phyloP scores from a whole-genome alignment of 2,113 vertebrate genomes.

The Silurus meridionalis region DNA sequence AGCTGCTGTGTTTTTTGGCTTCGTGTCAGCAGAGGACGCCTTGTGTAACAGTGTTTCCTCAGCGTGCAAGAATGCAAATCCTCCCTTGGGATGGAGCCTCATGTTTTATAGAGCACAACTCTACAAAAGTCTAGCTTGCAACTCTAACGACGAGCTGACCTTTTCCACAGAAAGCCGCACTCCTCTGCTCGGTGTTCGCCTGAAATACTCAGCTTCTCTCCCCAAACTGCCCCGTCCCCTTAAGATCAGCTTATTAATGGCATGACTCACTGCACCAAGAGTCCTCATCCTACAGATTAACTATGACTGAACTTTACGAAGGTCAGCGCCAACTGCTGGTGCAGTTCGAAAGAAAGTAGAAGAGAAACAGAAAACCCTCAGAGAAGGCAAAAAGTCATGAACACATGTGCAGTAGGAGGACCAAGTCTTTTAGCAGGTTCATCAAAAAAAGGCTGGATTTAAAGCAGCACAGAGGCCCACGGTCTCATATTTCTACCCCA shows the following conservation, averaged over 20 bases:
- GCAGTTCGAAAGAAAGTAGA: slow-evolving; percentile 4
- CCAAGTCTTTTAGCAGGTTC: slow-evolving; percentile 18
- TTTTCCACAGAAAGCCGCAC: slow-evolving; percentile 37
- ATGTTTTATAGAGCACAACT: slow-evolving; percentile 45
- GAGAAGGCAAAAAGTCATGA: slow-evolving; percentile 24
- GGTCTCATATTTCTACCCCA: slow-evolving; percentile 7
- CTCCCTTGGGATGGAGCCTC: slow-evolving; percentile 48
- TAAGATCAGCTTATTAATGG: slow-evolving; percentile 33
- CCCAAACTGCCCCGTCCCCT: slow-evolving; percentile 13
- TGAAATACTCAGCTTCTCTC: neutral
- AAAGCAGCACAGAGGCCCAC: slow-evolving; percentile 27
- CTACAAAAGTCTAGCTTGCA: slow-evolving; percentile 27
- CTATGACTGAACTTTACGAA: slow-evolving; percentile 21
- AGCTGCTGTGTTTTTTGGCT: slow-evolving; percentile 49
- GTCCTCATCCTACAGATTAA: slow-evolving; percentile 35
- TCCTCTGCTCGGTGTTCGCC: neutral
- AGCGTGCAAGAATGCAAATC: slow-evolving; percentile 56
- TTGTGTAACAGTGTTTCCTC: slow-evolving; percentile 55
- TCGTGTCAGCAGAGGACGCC: slow-evolving; percentile 34
- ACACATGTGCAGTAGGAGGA: slow-evolving; percentile 27
- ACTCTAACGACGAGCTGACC: slow-evolving; percentile 38
- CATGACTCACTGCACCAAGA: slow-evolving; percentile 16
- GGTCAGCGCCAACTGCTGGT: slow-evolving; percentile 18
- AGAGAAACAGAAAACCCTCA: neutral
- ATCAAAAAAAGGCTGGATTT: slow-evolving; percentile 21